Percentiles rank a stretch among this genome's conserved stretches.
Evolutionary conservation across 2,888 invertebrate species (phyloP).

Genomic region (Synergus laeviventris): DNA sequence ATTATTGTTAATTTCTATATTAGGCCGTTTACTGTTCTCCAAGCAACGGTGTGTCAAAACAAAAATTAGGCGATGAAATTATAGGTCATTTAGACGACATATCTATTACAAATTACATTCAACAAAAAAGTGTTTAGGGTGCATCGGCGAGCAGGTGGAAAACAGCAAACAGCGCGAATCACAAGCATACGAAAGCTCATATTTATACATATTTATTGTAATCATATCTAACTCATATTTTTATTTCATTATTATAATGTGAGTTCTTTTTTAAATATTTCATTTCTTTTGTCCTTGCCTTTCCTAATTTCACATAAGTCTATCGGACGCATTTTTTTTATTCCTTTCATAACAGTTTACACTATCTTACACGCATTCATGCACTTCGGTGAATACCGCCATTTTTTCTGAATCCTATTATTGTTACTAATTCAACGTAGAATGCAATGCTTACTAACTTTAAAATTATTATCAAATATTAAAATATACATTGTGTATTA

Average conservation of each 20-base stretch:
- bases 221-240: slow-evolving; percentile 12
- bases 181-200: slow-evolving; percentile 40
- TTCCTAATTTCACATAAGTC: slow-evolving; percentile 36
- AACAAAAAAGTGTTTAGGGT: slow-evolving; percentile 7
- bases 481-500: slow-evolving; percentile 25
- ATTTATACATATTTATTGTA: slow-evolving; percentile 39
- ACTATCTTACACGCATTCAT: slow-evolving; percentile 37
- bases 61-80: not conserved
- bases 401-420: slow-evolving; percentile 12
- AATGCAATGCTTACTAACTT: slow-evolving; percentile 20
- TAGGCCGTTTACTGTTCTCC: slow-evolving; percentile 40
- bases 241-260: slow-evolving; percentile 28
- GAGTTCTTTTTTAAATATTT: slow-evolving; percentile 16
- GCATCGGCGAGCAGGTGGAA: slow-evolving; percentile 19
- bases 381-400: slow-evolving; percentile 28
- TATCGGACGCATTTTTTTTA: slow-evolving; percentile 27
- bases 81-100: slow-evolving; percentile 15
- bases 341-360: slow-evolving; percentile 26
- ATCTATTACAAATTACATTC: slow-evolving; percentile 11
- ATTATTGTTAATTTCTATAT: slow-evolving; percentile 56
- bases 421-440: slow-evolving; percentile 30
- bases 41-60: slow-evolving; percentile 20
- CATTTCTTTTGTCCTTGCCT: slow-evolving; percentile 24
- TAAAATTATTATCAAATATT: slow-evolving; percentile 28
- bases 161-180: slow-evolving; percentile 38